Base-by-base conservation (phyloP, 2,113 vertebrate species). In the Mustela nigripes region DNA sequence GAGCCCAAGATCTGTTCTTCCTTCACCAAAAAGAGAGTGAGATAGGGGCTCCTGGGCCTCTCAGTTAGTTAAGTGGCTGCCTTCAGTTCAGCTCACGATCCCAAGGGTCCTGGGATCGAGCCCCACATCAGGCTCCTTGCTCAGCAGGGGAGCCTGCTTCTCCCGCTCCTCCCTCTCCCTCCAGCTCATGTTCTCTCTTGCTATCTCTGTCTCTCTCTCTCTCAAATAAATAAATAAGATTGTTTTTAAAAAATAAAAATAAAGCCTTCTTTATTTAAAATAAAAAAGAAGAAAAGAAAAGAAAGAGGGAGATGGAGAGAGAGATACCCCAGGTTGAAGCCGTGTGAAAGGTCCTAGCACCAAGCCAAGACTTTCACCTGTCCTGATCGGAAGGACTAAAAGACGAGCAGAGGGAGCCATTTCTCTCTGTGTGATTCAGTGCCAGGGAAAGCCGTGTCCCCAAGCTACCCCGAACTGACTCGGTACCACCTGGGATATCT, bases 351-450 rank as follows among this genome's bases (percentile, higher is more conserved):
- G 33, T 65, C 2, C 85, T 33, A 76, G 42, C 22, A 36, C 48
- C 62, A 48, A 76, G 76, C 33, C 22, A 18, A 62, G 45, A 14
- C 36, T 58, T 65, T 31, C 81, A 42, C 22, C 63, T 18, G 39
- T 60, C 69, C 10, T 80, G 69, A 16, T 76, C 42, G 10, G 16
- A 71, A 89, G 15, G 12, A 24, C n/a, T 50, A 6, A n/a, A 4
- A 21, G 14, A 62, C 0, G 1, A 28, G 56, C 15, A n/a, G 62
- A 48, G 63, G 33, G 36, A n/a, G 0, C 1, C 18, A n/a, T 62
- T 33, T 76, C 56, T 50, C 4, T 60, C 39, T 3, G 0, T 11
- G 18, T n/a, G 31, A 81, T 11, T 65, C 80, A 42, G 0, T 33
- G 39, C 39, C 42, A 67, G 80, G 53, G 31, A 63, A 85, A 76